Base-by-base conservation (phyloP, 2,797 vertebrate genomes). In the Pelochelys cantorii region DNA sequence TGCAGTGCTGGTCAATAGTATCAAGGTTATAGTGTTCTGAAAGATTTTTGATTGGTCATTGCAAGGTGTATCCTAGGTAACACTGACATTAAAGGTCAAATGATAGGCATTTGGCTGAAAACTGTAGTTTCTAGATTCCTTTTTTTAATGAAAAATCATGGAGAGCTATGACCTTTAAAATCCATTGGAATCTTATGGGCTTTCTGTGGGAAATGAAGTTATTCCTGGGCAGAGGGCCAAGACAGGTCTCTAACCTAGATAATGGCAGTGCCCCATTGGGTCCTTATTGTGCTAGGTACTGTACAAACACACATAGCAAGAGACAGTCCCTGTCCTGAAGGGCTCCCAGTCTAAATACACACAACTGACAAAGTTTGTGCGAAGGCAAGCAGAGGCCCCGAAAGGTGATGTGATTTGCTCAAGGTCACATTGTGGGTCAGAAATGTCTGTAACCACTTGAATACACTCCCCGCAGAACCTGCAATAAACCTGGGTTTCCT, bases 1-100 rank as follows among this genome's bases (percentile, higher is more conserved):
- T 95, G 94, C 89, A 57, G 86, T 59, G 84, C 88, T 96, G 93
- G 97, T 98, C 98, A 98, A 98, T 98, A 98, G 96, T 56, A 96
- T 87, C 94, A 96, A 97, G 95, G 95, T 97, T 96, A 92, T 0
- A 6, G 91, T 65, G 90, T 92, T 93, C 95, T 95, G 96, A 95
- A 91, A 95, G 91, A 53, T 86, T 94, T 71, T 87, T 94, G 95
- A 86, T 79, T 95, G 93, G 96, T 80, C 85, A 83, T 78, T 84
- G 56, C 31, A 60, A 92, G 57, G 85, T 93, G 82, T 15, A 1
- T 48, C 27, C 81, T 77, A 83, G 87, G 85, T 85, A 89, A 90
- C 95, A 87, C 81, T 86, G 96, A 82, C 96, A 94, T 85, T 81
- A 90, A 89, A 97, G 95, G 96, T 94, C 95, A 93, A 15, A 5